Conservation (phyloP, 2,797 vertebrate species). For the Spinibarbus caldwelli region DNA sequence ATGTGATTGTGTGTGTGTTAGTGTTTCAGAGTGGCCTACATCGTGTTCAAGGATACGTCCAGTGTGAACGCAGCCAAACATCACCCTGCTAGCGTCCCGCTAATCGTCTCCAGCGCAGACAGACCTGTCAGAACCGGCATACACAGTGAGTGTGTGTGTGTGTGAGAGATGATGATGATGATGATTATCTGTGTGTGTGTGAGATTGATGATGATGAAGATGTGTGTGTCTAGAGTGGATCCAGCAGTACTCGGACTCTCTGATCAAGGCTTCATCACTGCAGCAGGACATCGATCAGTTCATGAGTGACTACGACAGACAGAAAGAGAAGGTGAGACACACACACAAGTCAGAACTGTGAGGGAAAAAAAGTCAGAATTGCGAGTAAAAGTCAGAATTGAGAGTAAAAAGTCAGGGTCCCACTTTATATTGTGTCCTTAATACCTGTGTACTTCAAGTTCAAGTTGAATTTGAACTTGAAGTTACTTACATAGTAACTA, state of each 20-base stretch:
- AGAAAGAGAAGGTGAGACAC: conserved; percentile 78
- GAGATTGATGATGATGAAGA: too few species aligned
- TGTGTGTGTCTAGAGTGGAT: conserved; percentile 90
- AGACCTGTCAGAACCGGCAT: conserved; percentile 82
- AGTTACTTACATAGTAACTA: too few species aligned
- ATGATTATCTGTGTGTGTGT: too few species aligned
- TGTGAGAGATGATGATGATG: not conserved
- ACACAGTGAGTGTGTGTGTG: conserved; percentile 73
- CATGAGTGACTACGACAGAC: conserved; percentile 86
- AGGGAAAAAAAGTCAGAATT: too few species aligned
- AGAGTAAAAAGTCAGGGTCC: too few species aligned
- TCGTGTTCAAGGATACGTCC: conserved; percentile 82
- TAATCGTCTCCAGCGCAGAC: conserved; percentile 80
- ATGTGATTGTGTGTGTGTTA: conserved; percentile 3
- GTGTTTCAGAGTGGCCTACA: conserved; percentile 85
- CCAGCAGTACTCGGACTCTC: conserved; percentile 73
- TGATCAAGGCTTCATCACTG: conserved; percentile 78
- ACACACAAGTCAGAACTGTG: too few species aligned
- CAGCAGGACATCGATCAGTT: conserved; percentile 84
- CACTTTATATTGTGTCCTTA: too few species aligned
- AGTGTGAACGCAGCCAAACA: conserved; percentile 79
- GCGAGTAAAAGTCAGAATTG: too few species aligned
- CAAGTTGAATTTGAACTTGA: too few species aligned
- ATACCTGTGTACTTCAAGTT: too few species aligned
- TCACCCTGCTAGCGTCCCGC: conserved; percentile 73